These are phyloP conservation scores for Ctenodactylus gundi DNA, from an alignment of 2,113 vertebrate genomes.

Conservation along the genomic window DNA sequence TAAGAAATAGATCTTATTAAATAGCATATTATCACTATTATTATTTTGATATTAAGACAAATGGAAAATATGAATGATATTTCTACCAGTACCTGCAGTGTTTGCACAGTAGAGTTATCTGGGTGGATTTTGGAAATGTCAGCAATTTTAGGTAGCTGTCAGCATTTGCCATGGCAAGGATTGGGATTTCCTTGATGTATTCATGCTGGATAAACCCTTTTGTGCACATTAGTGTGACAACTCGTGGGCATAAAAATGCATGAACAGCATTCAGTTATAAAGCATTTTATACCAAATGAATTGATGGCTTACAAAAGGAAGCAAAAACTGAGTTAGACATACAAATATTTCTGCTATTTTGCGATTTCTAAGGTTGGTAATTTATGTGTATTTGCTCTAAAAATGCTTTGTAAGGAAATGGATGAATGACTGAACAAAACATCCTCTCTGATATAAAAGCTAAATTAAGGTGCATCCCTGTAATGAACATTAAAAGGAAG, in stretches of 20 bases:
- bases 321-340: slow-evolving; percentile 1
- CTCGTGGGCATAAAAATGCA: slow-evolving; percentile 13
- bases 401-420: slow-evolving; percentile 37
- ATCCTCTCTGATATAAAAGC: slow-evolving; percentile 9
- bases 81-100: not conserved
- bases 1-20: not conserved
- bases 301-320: slow-evolving; percentile 19
- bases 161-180: slow-evolving; percentile 49
- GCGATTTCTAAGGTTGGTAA: not conserved
- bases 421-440: slow-evolving; percentile 2
- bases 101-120: slow-evolving; percentile 43
- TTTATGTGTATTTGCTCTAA: slow-evolving; percentile 26
- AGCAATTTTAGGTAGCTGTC: slow-evolving; percentile 58
- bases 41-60: slow-evolving; percentile 24
- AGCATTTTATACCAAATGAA: slow-evolving; percentile 37
- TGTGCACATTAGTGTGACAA: slow-evolving; percentile 39
- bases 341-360: slow-evolving; percentile 37
- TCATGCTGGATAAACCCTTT: slow-evolving; percentile 56
- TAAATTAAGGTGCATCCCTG: not conserved
- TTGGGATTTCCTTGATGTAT: slow-evolving; percentile 47
- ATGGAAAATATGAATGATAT: not conserved
- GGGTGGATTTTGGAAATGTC: slow-evolving; percentile 50
- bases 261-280: not conserved
- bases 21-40: not conserved
- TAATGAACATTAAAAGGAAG: not conserved